phyloP scores from a whole-genome alignment of 2,797 vertebrate genomes.

The Scyliorhinus canicula region DNA sequence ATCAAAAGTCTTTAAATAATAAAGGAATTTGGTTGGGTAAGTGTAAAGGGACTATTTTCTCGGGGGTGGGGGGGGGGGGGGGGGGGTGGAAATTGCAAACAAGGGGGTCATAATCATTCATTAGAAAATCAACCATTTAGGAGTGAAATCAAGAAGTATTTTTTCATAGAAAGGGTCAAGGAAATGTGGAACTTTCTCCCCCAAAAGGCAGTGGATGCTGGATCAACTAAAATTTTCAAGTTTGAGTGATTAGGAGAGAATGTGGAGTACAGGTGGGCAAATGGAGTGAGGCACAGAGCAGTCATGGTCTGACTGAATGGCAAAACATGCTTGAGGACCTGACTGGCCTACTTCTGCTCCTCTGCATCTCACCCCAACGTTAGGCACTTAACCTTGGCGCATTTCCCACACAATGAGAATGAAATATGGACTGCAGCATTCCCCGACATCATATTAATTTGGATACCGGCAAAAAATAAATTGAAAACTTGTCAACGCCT shows the following conservation, averaged over 20 bases:
- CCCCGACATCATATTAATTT: background rate
- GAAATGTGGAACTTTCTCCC: background rate
- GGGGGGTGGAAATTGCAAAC: background rate
- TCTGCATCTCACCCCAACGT: background rate
- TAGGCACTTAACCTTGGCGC: background rate
- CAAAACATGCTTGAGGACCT: background rate
- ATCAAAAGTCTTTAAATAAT: background rate
- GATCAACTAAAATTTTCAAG: no score
- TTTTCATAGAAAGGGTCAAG: background rate
- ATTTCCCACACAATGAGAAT: background rate
- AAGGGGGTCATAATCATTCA: background rate
- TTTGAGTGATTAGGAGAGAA: background rate
- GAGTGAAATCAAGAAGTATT: background rate
- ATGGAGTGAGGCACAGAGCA: background rate
- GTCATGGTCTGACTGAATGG: no score
- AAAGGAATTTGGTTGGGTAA: background rate
- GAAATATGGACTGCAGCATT: background rate
- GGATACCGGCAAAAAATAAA: background rate
- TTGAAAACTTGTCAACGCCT: background rate
- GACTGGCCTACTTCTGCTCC: background rate
- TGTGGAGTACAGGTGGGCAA: background rate
- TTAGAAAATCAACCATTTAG: background rate
- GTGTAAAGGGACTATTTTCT: background rate
- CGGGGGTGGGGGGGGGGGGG: background rate
- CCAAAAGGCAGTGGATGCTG: background rate